phyloP scores from a whole-genome alignment of 2,113 vertebrate species.

The Serilophus lunatus region DNA sequence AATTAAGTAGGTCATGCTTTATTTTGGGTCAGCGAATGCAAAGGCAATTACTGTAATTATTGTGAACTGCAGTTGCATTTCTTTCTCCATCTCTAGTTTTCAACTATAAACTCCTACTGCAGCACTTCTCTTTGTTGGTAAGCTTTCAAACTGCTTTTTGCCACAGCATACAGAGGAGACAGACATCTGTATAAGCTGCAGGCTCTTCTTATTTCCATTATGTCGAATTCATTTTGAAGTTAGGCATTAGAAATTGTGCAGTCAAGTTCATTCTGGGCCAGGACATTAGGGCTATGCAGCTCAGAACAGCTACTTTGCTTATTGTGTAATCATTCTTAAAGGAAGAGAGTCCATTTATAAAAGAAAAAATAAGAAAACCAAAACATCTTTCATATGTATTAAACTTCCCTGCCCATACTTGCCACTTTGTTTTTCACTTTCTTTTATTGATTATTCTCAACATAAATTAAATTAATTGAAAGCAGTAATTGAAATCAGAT shows the following conservation, averaged over 20 bases:
- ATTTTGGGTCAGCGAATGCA: not conserved
- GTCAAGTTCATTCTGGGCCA: conserved; percentile 32
- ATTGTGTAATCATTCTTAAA: not conserved
- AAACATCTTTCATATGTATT: not conserved
- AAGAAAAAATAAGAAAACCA: not conserved
- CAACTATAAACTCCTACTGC: not conserved
- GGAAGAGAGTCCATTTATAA: not conserved
- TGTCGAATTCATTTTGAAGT: conserved; percentile 52
- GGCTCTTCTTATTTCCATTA: conserved; percentile 57
- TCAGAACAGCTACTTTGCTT: not conserved
- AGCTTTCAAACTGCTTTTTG: not conserved
- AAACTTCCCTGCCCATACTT: not conserved
- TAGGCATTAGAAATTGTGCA: conserved; percentile 43
- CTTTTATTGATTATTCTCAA: not conserved
- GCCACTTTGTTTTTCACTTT: not conserved
- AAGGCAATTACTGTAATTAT: not conserved
- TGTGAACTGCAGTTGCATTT: not conserved
- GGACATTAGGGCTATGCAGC: conserved; percentile 2
- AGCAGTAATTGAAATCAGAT: not conserved
- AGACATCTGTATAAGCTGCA: conserved; percentile 39
- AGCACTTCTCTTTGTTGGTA: not conserved
- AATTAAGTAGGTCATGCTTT: not conserved
- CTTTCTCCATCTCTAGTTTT: not conserved
- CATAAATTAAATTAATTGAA: not conserved
- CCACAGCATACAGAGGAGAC: not conserved